Evolutionary conservation across 2,113 vertebrate species (phyloP).

Genomic region (Copsychus sechellarum): DNA sequence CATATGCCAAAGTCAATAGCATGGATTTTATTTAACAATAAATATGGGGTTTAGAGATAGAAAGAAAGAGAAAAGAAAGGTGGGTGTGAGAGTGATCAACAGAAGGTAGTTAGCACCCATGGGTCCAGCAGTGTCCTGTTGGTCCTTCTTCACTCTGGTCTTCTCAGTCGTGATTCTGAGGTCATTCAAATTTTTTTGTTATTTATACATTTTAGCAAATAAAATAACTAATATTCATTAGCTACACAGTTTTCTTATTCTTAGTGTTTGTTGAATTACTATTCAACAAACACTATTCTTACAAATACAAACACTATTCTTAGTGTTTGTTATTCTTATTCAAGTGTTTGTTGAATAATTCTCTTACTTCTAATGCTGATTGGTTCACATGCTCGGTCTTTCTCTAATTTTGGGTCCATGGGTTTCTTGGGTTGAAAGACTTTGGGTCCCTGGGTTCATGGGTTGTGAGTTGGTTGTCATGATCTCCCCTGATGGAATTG

Average conservation of each 20-base stretch:
- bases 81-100: not conserved
- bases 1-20: not conserved
- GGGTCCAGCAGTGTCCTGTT: not conserved
- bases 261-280: not conserved
- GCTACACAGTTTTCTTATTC: not conserved
- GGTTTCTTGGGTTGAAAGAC: not conserved
- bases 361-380: not conserved
- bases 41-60: not conserved
- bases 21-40: not conserved
- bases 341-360: not conserved
- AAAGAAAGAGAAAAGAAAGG: not conserved
- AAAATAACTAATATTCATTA: not conserved
- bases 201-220: not conserved
- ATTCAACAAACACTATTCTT: too few species aligned
- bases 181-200: not conserved
- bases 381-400: not conserved
- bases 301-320: too few species aligned
- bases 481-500: not conserved
- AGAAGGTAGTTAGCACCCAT: not conserved
- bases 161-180: not conserved
- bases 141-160: not conserved
- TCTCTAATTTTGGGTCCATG: not conserved
- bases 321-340: too few species aligned
- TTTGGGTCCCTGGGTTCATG: not conserved
- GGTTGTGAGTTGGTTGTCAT: accelerated